These are phyloP conservation scores for Tetranychus piercei DNA, from an alignment of 2,888 invertebrate genomes.

Conservation along the genomic window DNA sequence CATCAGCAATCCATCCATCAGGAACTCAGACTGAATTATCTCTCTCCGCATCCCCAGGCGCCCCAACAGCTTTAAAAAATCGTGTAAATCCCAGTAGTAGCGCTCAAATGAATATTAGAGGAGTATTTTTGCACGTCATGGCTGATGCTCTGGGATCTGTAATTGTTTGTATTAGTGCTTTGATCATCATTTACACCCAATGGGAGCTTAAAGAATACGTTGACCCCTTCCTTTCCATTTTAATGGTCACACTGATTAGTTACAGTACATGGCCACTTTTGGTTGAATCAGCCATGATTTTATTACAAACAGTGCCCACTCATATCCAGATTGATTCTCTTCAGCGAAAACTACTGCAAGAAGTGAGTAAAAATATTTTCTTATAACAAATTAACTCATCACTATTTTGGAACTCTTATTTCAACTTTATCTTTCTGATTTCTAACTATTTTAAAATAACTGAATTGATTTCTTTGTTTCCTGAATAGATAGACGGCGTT, in stretches of 20 bases:
- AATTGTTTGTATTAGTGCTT: constrained; percentile 69
- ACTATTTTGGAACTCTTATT: too few relatives aligned
- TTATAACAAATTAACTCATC: background rate
- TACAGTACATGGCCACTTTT: constrained; percentile 82
- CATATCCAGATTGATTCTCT: constrained; percentile 52
- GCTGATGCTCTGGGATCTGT: constrained; percentile 91
- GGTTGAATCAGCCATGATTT: constrained; percentile 77
- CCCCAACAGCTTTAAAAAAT: too few relatives aligned
- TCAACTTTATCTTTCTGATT: too few relatives aligned
- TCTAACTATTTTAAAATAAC: too few relatives aligned
- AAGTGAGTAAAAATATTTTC: background rate
- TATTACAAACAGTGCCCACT: constrained; percentile 93
- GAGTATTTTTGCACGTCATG: constrained; percentile 94
- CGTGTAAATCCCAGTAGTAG: constrained; percentile 4
- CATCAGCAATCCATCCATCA: too few relatives aligned
- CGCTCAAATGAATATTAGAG: constrained; percentile 86
- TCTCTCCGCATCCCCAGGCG: too few relatives aligned
- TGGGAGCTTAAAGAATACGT: constrained; percentile 58
- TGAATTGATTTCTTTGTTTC: background rate
- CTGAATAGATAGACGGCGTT: constrained; percentile 56
- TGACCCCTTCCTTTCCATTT: constrained; percentile 65
- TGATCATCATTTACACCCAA: constrained; percentile 50
- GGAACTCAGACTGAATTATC: too few relatives aligned
- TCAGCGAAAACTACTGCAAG: constrained; percentile 2
- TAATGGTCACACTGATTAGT: constrained; percentile 66